phyloP scores from a whole-genome alignment of 2,888 invertebrate species.

The Disparrhopalites patrizii region DNA sequence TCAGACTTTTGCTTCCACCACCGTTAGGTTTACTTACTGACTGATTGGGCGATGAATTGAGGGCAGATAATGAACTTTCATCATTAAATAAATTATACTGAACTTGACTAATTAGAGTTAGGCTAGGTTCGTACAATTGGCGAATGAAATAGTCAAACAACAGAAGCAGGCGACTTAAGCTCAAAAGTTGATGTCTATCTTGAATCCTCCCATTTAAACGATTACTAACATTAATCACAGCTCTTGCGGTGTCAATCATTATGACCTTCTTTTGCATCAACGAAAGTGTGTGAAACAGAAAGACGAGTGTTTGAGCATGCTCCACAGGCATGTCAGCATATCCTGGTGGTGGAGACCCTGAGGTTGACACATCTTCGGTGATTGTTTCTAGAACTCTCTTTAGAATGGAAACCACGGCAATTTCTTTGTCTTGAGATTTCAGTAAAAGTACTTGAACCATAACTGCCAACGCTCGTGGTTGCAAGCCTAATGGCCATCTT shows the following conservation, averaged over 20 bases:
- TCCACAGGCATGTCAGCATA: conserved; percentile 58
- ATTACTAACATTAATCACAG: conserved; percentile 44
- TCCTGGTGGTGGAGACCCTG: conserved; percentile 22
- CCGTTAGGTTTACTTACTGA: neutral
- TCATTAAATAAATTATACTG: conserved; percentile 75
- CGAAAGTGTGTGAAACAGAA: conserved; percentile 89
- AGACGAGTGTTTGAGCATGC: conserved; percentile 87
- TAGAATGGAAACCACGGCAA: conserved; percentile 87
- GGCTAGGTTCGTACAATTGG: conserved; percentile 89
- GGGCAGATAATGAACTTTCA: conserved; percentile 49
- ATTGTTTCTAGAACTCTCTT: conserved; percentile 82
- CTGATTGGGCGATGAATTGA: neutral
- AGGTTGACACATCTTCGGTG: conserved; percentile 67
- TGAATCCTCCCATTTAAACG: conserved; percentile 34
- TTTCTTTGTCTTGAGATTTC: conserved; percentile 81
- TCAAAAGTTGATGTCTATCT: conserved; percentile 62
- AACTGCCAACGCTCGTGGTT: conserved; percentile 69
- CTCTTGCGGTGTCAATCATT: conserved; percentile 58
- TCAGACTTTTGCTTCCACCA: conserved; percentile 23
- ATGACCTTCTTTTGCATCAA: conserved; percentile 96
- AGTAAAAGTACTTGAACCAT: conserved; percentile 78
- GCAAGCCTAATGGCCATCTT: conserved; percentile 71
- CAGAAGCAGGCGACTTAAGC: conserved; percentile 76
- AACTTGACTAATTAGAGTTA: conserved; percentile 76
- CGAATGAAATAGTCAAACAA: conserved; percentile 92